These are phyloP conservation scores for Pogoniulus pusillus DNA, from an alignment of 2,797 vertebrate genomes.

Conservation along the genomic window DNA sequence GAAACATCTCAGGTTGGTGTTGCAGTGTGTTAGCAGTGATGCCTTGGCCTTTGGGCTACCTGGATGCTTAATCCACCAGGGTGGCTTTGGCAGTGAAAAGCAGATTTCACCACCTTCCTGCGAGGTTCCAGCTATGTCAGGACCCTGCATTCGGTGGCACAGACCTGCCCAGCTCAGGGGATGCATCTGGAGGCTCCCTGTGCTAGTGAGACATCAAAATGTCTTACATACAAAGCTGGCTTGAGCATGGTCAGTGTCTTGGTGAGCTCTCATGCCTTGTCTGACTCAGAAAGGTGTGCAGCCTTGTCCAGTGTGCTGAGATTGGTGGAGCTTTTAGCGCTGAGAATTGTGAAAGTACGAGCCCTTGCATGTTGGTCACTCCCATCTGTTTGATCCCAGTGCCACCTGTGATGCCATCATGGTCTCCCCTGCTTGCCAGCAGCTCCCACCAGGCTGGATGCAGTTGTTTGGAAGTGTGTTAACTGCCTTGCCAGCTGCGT, in stretches of 20 bases:
- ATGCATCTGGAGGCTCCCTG: neutral
- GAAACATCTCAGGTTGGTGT: neutral
- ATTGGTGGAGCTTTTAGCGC: neutral
- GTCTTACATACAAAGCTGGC: neutral
- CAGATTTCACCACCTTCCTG: neutral
- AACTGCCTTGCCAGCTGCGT: neutral
- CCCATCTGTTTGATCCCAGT: neutral
- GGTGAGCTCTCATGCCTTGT: neutral
- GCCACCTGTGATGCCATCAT: fast-evolving
- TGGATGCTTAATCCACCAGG: neutral
- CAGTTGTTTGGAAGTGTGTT: neutral
- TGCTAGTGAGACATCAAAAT: neutral
- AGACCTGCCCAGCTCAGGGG: fast-evolving
- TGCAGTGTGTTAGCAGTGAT: neutral
- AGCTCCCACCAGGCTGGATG: neutral
- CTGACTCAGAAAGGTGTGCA: neutral
- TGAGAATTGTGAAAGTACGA: neutral
- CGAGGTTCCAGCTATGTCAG: neutral
- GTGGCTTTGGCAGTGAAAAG: neutral
- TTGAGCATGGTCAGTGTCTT: neutral
- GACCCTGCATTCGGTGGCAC: fast-evolving
- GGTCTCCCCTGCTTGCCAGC: neutral
- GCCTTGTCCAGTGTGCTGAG: neutral
- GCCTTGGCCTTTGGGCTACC: neutral
- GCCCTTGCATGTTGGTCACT: neutral